Evolutionary conservation across 53 echinoderm and acorn worm species (phyloP).

Genomic region (Zoroaster sp.): DNA sequence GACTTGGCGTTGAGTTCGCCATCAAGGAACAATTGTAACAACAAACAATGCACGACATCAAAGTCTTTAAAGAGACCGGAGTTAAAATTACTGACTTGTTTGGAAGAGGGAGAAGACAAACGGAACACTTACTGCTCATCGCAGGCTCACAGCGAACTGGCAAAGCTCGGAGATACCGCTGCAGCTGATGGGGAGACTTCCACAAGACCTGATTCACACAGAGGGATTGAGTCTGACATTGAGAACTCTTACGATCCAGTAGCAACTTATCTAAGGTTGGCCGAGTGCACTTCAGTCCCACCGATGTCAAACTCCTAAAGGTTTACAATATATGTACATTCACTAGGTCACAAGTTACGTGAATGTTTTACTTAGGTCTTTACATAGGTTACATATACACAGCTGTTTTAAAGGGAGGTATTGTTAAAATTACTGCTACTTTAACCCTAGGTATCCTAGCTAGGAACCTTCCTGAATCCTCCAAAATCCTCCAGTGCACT

Average conservation of each 20-base stretch:
- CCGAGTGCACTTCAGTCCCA: conserved; percentile 84
- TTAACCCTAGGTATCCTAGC: too few relatives aligned
- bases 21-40: conserved; percentile 13
- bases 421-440: too few relatives aligned
- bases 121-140: conserved; percentile 1
- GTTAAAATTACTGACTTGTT: background rate
- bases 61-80: background rate
- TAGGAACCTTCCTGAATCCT: too few relatives aligned
- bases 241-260: conserved; percentile 77
- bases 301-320: background rate
- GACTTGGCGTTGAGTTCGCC: conserved; percentile 7
- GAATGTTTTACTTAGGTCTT: too few relatives aligned
- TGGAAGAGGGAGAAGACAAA: background rate
- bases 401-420: too few relatives aligned
- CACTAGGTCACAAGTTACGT: too few relatives aligned
- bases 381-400: too few relatives aligned
- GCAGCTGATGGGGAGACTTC: background rate
- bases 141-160: conserved; percentile 4
- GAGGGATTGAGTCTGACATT: background rate
- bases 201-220: background rate
- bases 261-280: conserved; percentile 83
- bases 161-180: background rate
- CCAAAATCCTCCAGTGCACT: too few relatives aligned
- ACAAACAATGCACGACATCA: conserved; percentile 10
- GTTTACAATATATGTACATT: too few relatives aligned